Percentiles rank a stretch among this genome's conserved stretches.
Evolutionary conservation across 2,888 invertebrate genomes (phyloP).

Genomic region (Acheta domesticus): DNA sequence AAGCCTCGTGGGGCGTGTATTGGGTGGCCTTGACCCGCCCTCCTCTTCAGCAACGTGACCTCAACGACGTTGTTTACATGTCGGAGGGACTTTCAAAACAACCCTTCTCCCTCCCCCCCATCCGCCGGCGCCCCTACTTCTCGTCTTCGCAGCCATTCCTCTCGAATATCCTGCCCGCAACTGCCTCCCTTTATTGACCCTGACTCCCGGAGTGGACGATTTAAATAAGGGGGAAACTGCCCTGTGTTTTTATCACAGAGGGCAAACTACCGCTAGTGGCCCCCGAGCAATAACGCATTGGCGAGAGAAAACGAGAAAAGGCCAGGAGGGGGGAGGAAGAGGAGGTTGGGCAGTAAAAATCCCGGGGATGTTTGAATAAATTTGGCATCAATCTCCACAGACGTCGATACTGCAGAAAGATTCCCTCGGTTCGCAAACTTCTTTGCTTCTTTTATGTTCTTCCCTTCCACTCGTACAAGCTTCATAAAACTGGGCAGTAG

Average conservation of each 20-base stretch:
- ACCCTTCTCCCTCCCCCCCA: no score
- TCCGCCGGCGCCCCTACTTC: neutral
- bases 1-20: no score
- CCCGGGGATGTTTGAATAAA: neutral
- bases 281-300: neutral
- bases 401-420: neutral
- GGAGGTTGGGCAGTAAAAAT: neutral
- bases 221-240: constrained; percentile 7
- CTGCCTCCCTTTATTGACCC: neutral
- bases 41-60: neutral
- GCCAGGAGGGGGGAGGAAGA: neutral
- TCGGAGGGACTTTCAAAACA: neutral
- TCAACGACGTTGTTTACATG: neutral
- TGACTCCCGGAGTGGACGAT: neutral
- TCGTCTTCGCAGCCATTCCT: neutral
- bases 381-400: neutral
- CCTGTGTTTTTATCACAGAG: neutral
- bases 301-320: neutral
- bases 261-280: neutral
- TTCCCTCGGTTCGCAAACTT: neutral
- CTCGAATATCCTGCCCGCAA: neutral
- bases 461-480: neutral
- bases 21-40: neutral
- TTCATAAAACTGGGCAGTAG: neutral
- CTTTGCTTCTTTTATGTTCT: neutral